Conservation (phyloP, 2,888 invertebrate species). For the Idaea dimidiata region DNA sequence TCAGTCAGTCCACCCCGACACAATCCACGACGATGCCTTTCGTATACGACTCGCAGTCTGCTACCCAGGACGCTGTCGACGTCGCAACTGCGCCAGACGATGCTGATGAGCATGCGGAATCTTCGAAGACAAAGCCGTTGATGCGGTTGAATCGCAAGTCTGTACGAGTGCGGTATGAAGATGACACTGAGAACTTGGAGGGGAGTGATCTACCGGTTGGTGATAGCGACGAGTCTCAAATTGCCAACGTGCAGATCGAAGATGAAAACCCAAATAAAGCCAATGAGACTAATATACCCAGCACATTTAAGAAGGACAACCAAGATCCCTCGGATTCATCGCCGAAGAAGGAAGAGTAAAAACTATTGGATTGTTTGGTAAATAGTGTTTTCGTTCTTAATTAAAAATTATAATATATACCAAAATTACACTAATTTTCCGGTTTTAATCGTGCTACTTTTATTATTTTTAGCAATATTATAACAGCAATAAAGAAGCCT, state of each 20-base stretch:
- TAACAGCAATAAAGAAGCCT: too few species aligned
- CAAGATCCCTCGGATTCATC: too few species aligned
- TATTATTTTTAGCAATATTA: too few species aligned
- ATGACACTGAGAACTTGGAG: neutral
- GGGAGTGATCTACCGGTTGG: neutral
- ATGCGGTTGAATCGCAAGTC: neutral
- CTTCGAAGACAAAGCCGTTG: neutral
- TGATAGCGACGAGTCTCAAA: neutral
- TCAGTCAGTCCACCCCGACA: neutral
- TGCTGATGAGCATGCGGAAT: neutral
- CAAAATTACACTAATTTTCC: too few species aligned
- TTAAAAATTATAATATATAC: too few species aligned
- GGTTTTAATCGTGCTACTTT: too few species aligned
- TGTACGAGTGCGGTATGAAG: neutral
- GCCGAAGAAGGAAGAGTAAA: too few species aligned
- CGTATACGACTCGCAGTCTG: neutral
- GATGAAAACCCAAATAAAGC: neutral
- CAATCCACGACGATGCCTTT: neutral
- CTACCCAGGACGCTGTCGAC: neutral
- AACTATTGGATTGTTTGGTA: too few species aligned
- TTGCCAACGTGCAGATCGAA: neutral
- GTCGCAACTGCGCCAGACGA: neutral
- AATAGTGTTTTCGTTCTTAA: too few species aligned
- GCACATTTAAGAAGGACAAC: constrained; percentile 5
- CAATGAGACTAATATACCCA: neutral